Evolutionary conservation across 2,113 vertebrate genomes (phyloP).

Genomic region (Xerus inauris): DNA sequence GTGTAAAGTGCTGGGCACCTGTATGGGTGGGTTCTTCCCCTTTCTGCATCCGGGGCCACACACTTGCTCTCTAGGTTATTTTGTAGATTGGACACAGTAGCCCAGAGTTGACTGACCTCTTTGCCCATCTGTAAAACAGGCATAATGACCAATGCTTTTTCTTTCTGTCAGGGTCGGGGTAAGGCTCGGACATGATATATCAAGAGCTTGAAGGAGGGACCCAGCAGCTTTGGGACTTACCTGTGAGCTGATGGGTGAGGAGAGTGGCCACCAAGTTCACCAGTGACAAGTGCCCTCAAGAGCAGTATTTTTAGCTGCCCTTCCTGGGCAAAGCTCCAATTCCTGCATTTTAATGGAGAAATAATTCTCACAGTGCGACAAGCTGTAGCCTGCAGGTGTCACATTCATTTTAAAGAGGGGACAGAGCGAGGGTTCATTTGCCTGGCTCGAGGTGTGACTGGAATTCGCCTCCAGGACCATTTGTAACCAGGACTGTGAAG

Average conservation of each 20-base stretch:
- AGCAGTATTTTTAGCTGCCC: conserved; percentile 77
- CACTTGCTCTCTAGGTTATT: not conserved
- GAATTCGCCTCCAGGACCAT: conserved; percentile 6
- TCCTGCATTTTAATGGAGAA: conserved; percentile 76
- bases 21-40: not conserved
- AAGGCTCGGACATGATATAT: not conserved
- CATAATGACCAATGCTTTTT: not conserved
- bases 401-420: conserved; percentile 69
- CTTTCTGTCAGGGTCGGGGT: not conserved
- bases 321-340: conserved; percentile 57
- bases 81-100: not conserved
- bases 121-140: not conserved
- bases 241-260: not conserved
- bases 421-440: conserved; percentile 65
- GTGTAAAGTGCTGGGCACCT: not conserved
- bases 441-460: conserved; percentile 21
- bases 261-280: conserved; percentile 15
- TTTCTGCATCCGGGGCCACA: not conserved
- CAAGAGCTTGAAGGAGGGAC: not conserved
- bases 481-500: conserved; percentile 56
- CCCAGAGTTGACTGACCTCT: not conserved
- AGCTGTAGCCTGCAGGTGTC: conserved; percentile 71
- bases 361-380: conserved; percentile 65
- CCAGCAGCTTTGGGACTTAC: not conserved
- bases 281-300: not conserved